These are phyloP conservation scores for Cephalopterus ornatus DNA, from an alignment of 2,113 vertebrate genomes.

Conservation along the genomic window DNA sequence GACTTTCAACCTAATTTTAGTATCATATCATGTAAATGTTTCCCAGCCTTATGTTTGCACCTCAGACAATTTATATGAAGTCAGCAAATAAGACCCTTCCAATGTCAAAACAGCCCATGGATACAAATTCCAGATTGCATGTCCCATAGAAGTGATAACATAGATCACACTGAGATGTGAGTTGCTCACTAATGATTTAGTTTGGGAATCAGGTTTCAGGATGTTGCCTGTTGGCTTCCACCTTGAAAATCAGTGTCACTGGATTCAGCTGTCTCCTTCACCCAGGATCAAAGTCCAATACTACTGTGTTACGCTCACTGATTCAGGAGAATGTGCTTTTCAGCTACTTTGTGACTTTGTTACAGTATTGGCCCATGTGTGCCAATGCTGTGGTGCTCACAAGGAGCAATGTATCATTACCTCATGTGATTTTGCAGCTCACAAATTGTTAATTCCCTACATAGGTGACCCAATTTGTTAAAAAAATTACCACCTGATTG, in stretches of 20 bases:
- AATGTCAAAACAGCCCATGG: not conserved
- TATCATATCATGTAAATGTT: not conserved
- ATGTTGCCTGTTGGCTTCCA: not conserved
- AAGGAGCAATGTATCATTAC: not conserved
- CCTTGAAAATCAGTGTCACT: not conserved
- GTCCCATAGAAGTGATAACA: rapidly evolving
- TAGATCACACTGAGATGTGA: not conserved
- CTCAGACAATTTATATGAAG: not conserved
- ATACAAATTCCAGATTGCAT: not conserved
- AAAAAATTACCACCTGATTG: not conserved
- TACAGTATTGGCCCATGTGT: not conserved
- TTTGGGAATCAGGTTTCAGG: not conserved
- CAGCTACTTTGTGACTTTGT: not conserved
- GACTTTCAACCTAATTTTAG: not conserved
- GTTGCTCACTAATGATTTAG: not conserved
- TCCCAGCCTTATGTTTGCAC: not conserved
- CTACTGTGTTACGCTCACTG: not conserved
- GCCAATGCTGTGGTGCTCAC: not conserved
- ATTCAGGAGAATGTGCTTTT: not conserved
- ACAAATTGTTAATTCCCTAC: not conserved
- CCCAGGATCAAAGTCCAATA: not conserved
- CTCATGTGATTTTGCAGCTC: not conserved
- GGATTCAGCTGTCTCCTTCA: not conserved
- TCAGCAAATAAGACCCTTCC: not conserved
- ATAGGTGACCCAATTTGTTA: not conserved